Base-by-base conservation (phyloP, 2,888 invertebrate genomes). In the Stictocephala bisonia region DNA sequence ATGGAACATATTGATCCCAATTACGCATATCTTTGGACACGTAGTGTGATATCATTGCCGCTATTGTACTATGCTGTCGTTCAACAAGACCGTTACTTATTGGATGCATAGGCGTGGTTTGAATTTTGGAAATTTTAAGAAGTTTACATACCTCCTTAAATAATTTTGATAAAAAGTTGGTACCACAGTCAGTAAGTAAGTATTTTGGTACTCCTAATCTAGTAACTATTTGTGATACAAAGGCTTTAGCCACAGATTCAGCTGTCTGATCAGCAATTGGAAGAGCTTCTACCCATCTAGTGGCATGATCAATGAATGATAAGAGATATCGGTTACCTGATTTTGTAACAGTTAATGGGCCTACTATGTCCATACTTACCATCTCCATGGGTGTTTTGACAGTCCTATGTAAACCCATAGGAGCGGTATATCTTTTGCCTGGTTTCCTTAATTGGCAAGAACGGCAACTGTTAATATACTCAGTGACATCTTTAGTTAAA, bases 181-280 rank as follows among this genome's bases (percentile, higher is more conserved):
- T 78, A 1, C 83, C 84, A 79, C 82, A 81, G 74, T 85, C 84
- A 0, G 83, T 80, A 0, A 84, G 68, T 29, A 83, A 78, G 6
- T 66, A 68, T 76, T 81, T 80, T 1, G 83, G 83, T 6, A 83
- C 81, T 9, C 83, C 83, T 72, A 82, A 82, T 73, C 66, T 75
- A 1, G 80, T 60, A 3, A 81, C 58, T 3, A 80, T 81, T 48
- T 82, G 81, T 35, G 82, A 77, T 7, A 81, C 50, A 3, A 84
- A 72, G 29, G 74, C 56, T 11, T 79, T 74, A 4, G 82, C 82
- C 18, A 83, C 79, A 1, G 80, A 81, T 76, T 76, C 68, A 1
- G 83, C 78, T 71, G 81, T 80, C 24, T 80, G 79, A 78, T 83
- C 81, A 6, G 77, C 78, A 11, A 83, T 75, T 0, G 82, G 75